Percentiles rank a stretch among this genome's conserved stretches.
Conservation (phyloP, 2,797 vertebrate species). For the Hapalemur alaotrensis region DNA sequence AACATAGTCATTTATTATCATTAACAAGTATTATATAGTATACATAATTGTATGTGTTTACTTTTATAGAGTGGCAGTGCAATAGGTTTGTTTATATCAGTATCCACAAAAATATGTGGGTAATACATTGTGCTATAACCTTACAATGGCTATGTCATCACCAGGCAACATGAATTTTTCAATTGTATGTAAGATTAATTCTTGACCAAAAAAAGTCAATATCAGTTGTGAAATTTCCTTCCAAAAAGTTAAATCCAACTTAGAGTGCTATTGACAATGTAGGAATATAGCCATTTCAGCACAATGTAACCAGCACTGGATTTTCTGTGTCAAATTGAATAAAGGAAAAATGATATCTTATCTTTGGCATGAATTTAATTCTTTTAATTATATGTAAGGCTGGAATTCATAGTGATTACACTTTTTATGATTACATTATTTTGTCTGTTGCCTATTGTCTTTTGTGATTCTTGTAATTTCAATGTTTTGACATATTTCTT, state of each 20-base stretch:
- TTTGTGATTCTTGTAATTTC: background rate
- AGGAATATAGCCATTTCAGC: background rate
- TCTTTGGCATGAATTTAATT: background rate
- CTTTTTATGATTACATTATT: background rate
- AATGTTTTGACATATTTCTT: background rate
- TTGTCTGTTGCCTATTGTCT: background rate
- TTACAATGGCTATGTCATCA: background rate
- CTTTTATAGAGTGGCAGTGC: background rate
- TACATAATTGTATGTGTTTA: background rate
- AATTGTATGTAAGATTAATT: background rate
- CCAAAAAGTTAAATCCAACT: background rate
- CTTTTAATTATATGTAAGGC: background rate
- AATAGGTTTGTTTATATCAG: background rate
- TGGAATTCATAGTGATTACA: background rate
- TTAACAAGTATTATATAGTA: background rate
- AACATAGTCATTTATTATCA: background rate
- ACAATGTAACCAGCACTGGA: background rate
- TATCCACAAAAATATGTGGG: background rate
- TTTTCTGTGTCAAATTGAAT: background rate
- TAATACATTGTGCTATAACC: too few relatives aligned
- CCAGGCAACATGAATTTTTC: background rate
- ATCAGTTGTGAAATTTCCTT: background rate
- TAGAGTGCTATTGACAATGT: background rate
- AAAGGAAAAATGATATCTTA: background rate
- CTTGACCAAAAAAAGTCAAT: background rate